Base-by-base conservation (phyloP, 2,888 invertebrate species). In the Campaea margaritaria region DNA sequence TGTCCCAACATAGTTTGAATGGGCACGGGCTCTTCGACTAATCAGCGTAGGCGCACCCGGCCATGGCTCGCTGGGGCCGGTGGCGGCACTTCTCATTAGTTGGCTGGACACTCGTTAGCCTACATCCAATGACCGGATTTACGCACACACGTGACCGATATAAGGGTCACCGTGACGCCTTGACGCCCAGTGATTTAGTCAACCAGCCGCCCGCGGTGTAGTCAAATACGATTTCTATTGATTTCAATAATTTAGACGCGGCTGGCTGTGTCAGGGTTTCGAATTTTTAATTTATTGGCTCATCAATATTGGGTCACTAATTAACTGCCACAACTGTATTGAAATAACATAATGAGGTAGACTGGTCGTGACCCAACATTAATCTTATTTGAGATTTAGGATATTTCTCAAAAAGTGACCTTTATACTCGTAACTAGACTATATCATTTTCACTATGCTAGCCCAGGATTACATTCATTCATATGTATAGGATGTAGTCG, bases 71-170 rank as follows among this genome's bases (percentile, higher is more conserved):
- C 63, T 65, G 73, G 70, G 71, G 71, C 70, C 65, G 64, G 67
- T 65, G 65, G 70, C 64, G 15, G 11, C 51, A 11, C 72, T 65
- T 63, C 76, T 81, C 82, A 85, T 85, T 86, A 81, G 76, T 79
- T 78, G 78, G 82, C 79, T 83, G 85, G 85, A 83, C 86, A 88
- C 86, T 84, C 81, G 87, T 83, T 88, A 83, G 76, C 88, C 90
- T 79, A 91, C 87, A 85, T 89, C 73, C 76, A 82, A 69, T 79
- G 79, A 78, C 83, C 82, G 77, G 78, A 75, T 80, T 76, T 64
- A 73, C 69, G 31, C 65, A 67, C 64, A 64, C 69, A 69, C 64
- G 52, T 65, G 59, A 64, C 65, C 42, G 45, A 58, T 61, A 64
- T 61, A 64, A 58, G 61, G 68, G 65, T 64, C 67, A 69, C 46